Conservation (phyloP, 1,140 invertebrate species). For the Drosophila watanabei region DNA sequence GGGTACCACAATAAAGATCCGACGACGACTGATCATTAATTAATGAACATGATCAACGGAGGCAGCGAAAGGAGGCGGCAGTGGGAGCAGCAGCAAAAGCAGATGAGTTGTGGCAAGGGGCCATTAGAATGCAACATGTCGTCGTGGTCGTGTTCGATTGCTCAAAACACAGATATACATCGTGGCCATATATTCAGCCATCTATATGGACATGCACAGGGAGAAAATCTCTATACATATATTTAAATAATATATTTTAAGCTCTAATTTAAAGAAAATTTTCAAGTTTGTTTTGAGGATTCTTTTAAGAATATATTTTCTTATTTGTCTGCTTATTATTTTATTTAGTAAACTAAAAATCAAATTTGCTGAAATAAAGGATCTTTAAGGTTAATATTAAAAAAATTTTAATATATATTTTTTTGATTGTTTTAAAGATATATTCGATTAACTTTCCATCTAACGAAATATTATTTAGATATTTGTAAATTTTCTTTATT, state of each 20-base stretch:
- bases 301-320: too few species aligned
- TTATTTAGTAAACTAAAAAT: too few species aligned
- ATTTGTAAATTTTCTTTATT: too few species aligned
- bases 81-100: slow-evolving; percentile 33
- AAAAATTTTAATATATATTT: neutral
- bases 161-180: slow-evolving; percentile 69
- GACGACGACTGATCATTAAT: slow-evolving; percentile 77
- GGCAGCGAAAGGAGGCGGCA: slow-evolving; percentile 32
- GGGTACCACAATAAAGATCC: slow-evolving; percentile 67
- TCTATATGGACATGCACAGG: slow-evolving; percentile 19
- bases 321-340: too few species aligned
- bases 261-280: neutral
- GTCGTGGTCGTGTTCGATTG: slow-evolving; percentile 68
- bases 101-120: slow-evolving; percentile 59
- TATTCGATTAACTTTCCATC: neutral
- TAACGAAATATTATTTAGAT: neutral
- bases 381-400: too few species aligned
- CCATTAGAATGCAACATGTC: slow-evolving; percentile 82
- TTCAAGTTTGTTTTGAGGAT: neutral
- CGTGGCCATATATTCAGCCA: slow-evolving; percentile 30
- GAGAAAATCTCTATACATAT: neutral
- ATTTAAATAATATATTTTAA: neutral
- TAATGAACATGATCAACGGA: slow-evolving; percentile 79
- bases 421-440: neutral
- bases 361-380: too few species aligned